Base-by-base conservation (phyloP, 2,888 invertebrate genomes). In the Cataglyphis livida region DNA sequence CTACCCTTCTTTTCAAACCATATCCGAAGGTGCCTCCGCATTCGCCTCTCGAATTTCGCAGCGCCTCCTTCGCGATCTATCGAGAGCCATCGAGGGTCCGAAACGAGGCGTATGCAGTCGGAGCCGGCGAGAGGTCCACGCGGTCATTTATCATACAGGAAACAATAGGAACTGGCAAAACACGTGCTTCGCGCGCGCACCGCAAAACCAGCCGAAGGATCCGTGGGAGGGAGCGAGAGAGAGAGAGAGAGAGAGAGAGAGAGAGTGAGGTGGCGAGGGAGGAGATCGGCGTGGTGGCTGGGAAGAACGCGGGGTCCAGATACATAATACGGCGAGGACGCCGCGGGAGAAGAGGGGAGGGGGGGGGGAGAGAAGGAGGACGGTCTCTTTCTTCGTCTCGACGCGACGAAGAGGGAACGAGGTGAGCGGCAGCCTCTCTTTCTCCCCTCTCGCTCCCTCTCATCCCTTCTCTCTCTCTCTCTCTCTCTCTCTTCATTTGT, bases 91-190 rank as follows among this genome's bases (percentile, higher is more conserved):
- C 87, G 88, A 68, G 73, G 64, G 76, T 64, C 48, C 62, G 83
- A 88, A 87, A 88, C 83, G 75, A 85, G 81, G 79, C 83, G 85
- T 68, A 83, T 85, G 86, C 82, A 62, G 75, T 41, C 68, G 84
- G 65, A 74, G 81, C 64, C 84, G 81, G 85, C 82, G 84, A 87
- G 84, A 66, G 81, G 57, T 71, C 81, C 81, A 64, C 66, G 82
- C 84, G 64, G 81, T 91, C 93, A 93, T 94, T 94, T 93, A 94
- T 94, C 94, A 94, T 94, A 94, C 91, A 94, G 94, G 91, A 94
- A 94, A 94, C 94, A 94, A 94, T 94, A 94, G 94, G 93, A 94
- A 94, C 94, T 94, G 94, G 94, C 94, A 94, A 94, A 94, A 94
- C 94, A 94, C 94, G 93, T 94, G 94, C 94, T 94, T 94, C 94